Conservation (phyloP, 2,888 invertebrate genomes). For the Apocheima hispidaria region DNA sequence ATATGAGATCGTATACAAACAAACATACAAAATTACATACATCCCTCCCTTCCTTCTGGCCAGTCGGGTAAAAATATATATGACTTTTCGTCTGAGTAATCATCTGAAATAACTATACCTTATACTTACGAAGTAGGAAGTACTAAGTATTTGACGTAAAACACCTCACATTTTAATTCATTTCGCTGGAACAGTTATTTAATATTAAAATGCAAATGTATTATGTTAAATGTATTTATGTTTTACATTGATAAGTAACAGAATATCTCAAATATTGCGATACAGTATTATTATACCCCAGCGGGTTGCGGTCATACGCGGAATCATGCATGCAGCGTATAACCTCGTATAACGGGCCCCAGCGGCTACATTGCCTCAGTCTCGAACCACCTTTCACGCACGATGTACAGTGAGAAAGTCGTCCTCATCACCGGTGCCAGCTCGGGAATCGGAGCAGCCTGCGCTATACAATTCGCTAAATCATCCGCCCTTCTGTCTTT, state of each 20-base stretch:
- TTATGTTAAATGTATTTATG: no score
- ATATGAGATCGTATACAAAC: no score
- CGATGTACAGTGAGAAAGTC: constrained; percentile 70
- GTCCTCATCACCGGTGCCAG: constrained; percentile 75
- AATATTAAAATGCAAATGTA: background rate
- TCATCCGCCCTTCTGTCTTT: constrained; percentile 62
- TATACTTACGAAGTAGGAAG: no score
- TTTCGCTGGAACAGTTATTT: no score
- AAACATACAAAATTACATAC: no score
- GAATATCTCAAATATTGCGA: constrained; percentile 49
- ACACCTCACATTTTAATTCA: no score
- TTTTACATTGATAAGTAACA: constrained; percentile 43
- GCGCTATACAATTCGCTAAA: constrained; percentile 67
- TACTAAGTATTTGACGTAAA: no score
- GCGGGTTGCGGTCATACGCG: constrained; percentile 55
- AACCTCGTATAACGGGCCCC: constrained; percentile 36
- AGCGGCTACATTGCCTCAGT: constrained; percentile 47
- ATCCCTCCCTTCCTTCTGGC: no score
- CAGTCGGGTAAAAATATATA: no score
- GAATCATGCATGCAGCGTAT: constrained; percentile 51
- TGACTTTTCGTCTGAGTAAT: no score
- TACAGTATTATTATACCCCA: constrained; percentile 45
- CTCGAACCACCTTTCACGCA: constrained; percentile 33
- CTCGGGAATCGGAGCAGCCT: constrained; percentile 73
- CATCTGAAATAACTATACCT: no score